phyloP scores from a whole-genome alignment of 2,113 vertebrate species.

The Oenanthe oenanthe region DNA sequence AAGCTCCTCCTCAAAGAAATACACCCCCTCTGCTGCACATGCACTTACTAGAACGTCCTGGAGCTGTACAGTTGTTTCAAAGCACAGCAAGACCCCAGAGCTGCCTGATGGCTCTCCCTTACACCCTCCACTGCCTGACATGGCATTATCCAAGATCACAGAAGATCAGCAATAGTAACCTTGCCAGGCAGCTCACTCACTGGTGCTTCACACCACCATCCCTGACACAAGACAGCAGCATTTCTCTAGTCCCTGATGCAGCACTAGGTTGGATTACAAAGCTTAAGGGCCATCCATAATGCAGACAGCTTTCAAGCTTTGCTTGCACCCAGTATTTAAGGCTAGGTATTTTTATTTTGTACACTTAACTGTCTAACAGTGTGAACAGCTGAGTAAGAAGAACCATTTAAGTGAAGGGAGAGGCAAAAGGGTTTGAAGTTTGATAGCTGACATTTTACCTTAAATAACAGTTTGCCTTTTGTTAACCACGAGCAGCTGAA shows the following conservation, averaged over 20 bases:
- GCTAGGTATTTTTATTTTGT: not conserved
- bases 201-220: rapidly evolving
- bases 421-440: not conserved
- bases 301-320: not conserved
- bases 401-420: not conserved
- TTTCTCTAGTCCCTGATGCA: not conserved
- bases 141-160: not conserved
- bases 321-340: not conserved
- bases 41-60: not conserved
- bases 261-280: not conserved
- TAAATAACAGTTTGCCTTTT: conserved; percentile 1
- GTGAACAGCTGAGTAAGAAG: not conserved
- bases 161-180: not conserved
- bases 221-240: not conserved
- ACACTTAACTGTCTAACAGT: not conserved
- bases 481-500: not conserved
- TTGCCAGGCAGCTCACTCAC: not conserved
- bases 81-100: not conserved
- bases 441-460: not conserved
- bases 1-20: not conserved
- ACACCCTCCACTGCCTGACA: not conserved
- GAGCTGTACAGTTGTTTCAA: not conserved
- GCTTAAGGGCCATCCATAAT: not conserved
- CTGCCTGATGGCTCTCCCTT: not conserved
- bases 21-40: rapidly evolving